Conservation (phyloP, 2,888 invertebrate genomes). For the Anthophora plumipes region DNA sequence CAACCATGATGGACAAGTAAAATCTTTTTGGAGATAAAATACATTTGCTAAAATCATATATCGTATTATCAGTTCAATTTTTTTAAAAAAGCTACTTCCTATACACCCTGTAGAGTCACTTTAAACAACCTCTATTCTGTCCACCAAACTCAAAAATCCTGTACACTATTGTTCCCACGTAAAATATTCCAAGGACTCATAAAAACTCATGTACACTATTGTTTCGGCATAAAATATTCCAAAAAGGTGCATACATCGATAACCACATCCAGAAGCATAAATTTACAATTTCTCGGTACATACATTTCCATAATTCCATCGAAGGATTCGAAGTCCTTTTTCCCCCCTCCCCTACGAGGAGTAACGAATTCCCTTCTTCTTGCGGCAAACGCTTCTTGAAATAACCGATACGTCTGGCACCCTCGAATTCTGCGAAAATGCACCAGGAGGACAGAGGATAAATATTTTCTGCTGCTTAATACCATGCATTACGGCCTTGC, state of each 20-base stretch:
- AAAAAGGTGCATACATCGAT: background rate
- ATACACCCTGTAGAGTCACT: no score
- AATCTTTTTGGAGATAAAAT: no score
- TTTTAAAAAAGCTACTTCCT: no score
- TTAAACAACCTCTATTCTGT: no score
- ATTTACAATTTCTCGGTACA: slow-evolving; percentile 5
- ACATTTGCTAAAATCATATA: no score
- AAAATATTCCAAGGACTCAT: no score
- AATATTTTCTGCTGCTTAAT: slow-evolving; percentile 48
- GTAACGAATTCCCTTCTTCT: slow-evolving; percentile 36
- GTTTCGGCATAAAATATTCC: no score
- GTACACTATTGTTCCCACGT: no score
- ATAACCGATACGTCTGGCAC: slow-evolving; percentile 6
- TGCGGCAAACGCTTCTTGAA: background rate
- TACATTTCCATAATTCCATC: slow-evolving; percentile 8
- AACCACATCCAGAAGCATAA: background rate
- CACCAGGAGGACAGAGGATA: slow-evolving; percentile 12
- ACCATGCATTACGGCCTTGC: slow-evolving; percentile 33
- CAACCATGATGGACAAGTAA: no score
- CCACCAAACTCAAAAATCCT: background rate
- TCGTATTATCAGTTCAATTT: no score
- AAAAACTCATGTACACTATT: no score
- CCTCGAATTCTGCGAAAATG: slow-evolving; percentile 42
- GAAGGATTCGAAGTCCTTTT: background rate
- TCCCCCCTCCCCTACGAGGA: background rate